phyloP scores from a whole-genome alignment of 2,113 vertebrate genomes.

The Ceyx margarethae region DNA sequence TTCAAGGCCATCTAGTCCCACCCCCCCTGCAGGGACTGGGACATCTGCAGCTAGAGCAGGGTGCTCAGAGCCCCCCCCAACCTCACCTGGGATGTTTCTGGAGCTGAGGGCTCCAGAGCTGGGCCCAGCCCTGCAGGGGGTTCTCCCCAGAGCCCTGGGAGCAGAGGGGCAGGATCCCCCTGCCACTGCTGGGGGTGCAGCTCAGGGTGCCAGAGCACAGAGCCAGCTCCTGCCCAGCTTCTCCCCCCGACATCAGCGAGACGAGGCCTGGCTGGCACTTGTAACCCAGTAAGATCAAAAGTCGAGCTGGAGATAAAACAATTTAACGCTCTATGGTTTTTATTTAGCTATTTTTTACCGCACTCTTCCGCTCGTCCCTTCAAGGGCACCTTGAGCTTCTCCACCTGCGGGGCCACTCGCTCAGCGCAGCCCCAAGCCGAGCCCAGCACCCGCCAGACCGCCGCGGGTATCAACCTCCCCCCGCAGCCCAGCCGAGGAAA shows the following conservation, averaged over 20 bases:
- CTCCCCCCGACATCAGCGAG: neutral
- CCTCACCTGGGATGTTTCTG: neutral
- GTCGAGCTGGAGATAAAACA: neutral
- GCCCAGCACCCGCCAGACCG: neutral
- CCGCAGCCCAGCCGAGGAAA: rapidly evolving
- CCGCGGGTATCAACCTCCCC: rapidly evolving
- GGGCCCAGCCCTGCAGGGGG: neutral
- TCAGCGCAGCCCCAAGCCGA: neutral
- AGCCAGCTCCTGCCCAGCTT: neutral
- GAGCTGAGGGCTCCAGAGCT: neutral
- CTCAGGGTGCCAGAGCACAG: neutral
- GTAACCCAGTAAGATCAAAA: neutral
- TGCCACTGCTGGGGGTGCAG: neutral
- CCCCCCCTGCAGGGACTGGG: neutral
- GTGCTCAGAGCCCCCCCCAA: neutral
- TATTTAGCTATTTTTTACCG: neutral
- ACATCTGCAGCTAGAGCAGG: neutral
- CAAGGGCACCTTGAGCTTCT: neutral
- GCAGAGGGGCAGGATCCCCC: neutral
- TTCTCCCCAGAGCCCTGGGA: neutral
- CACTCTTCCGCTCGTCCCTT: neutral
- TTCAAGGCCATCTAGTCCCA: neutral
- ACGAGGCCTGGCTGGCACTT: neutral
- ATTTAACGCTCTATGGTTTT: neutral
- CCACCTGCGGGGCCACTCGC: rapidly evolving